Percentiles rank a stretch among this genome's conserved stretches.
Conservation (phyloP, 2,888 invertebrate genomes). For the Ochropleura leucogaster region DNA sequence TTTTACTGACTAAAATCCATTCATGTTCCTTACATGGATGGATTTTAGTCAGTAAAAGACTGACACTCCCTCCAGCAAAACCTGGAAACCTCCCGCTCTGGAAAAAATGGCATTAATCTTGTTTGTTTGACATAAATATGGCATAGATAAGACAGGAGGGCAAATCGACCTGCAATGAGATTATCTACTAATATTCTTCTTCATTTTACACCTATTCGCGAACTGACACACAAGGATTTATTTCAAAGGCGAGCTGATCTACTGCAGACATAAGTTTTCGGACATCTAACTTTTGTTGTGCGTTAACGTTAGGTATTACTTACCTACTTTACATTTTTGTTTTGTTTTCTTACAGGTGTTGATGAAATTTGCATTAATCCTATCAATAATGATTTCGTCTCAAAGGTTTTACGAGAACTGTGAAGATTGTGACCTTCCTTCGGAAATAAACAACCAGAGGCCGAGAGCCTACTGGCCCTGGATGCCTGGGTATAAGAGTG, state of each 20-base stretch:
- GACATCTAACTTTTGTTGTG: background rate
- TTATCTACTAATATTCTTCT: background rate
- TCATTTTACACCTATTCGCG: background rate
- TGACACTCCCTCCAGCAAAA: too few relatives aligned
- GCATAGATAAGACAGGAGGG: background rate
- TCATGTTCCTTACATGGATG: too few relatives aligned
- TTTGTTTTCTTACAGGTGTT: conserved; percentile 39
- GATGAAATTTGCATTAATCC: conserved; percentile 30
- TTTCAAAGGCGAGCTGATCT: background rate
- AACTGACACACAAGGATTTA: background rate
- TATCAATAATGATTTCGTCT: conserved; percentile 34
- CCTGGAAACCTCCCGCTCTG: too few relatives aligned
- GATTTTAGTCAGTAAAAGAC: too few relatives aligned
- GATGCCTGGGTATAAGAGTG: conserved; percentile 76
- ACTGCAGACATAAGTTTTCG: background rate
- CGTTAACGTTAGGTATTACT: background rate
- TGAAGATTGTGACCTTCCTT: conserved; percentile 47
- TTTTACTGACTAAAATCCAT: too few relatives aligned
- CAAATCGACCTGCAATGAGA: background rate
- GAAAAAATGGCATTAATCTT: background rate
- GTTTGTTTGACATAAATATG: background rate
- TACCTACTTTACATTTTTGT: background rate
- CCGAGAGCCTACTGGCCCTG: conserved; percentile 77
- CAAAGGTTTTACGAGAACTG: conserved; percentile 49
- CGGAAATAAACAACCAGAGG: background rate